Evolutionary conservation across 2,113 vertebrate species (phyloP).

Genomic region (Syngnathus typhle): DNA sequence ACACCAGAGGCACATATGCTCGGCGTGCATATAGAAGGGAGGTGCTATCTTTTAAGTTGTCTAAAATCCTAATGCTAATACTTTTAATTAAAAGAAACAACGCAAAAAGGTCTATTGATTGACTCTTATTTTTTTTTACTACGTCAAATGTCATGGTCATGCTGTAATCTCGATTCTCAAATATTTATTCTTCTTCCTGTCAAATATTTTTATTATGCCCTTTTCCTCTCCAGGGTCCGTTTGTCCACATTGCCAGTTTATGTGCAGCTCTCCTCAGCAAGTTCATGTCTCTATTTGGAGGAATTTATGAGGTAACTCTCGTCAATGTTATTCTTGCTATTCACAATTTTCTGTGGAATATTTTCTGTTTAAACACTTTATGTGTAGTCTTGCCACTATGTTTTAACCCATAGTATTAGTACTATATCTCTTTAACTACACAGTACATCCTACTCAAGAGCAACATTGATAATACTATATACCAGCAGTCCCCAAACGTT

Average conservation of each 20-base stretch:
- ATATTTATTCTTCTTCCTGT: not conserved
- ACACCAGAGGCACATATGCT: not conserved
- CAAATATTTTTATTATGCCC: not conserved
- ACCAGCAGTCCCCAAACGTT: too few relatives aligned
- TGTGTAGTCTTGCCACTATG: too few relatives aligned
- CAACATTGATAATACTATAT: too few relatives aligned
- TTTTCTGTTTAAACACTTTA: not conserved
- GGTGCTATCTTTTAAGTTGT: too few relatives aligned
- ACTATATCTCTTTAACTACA: too few relatives aligned
- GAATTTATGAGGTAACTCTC: constrained; percentile 86
- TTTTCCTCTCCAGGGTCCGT: constrained; percentile 78
- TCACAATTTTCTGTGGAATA: not conserved
- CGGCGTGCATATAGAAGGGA: not conserved
- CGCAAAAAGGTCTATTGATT: too few relatives aligned
- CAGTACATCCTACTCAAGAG: too few relatives aligned
- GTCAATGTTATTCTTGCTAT: not conserved
- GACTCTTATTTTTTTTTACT: too few relatives aligned
- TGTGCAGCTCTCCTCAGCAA: constrained; percentile 92
- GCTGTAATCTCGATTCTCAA: not conserved
- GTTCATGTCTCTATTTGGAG: constrained; percentile 95
- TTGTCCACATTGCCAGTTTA: constrained; percentile 94
- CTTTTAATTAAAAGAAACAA: too few relatives aligned
- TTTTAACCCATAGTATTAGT: too few relatives aligned
- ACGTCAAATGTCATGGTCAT: not conserved
- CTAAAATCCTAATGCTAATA: too few relatives aligned